A percentile compares a stretch with the other conserved stretches of the same genome.
Evolutionary conservation across 2,113 vertebrate genomes (phyloP).

Genomic region (Platanista minor): DNA sequence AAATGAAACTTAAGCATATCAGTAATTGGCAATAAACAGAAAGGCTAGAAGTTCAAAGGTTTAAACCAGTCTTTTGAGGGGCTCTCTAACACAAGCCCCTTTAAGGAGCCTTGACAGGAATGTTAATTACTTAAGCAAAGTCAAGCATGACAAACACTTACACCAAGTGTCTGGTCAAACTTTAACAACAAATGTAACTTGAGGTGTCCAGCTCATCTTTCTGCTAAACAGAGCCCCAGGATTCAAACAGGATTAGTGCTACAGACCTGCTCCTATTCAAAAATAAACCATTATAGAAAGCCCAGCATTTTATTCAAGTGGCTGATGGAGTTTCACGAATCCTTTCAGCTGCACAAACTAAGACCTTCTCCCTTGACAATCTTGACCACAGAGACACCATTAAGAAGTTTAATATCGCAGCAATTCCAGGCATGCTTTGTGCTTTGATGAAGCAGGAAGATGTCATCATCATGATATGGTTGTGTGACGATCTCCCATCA

Average conservation of each 20-base stretch:
- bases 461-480: not conserved
- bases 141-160: slow-evolving; percentile 57
- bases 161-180: slow-evolving; percentile 62
- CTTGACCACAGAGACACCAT: not conserved
- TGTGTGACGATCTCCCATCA: not conserved
- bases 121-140: slow-evolving; percentile 68
- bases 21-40: slow-evolving; percentile 42
- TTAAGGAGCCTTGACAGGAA: slow-evolving; percentile 54
- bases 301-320: slow-evolving; percentile 38
- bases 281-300: slow-evolving; percentile 69
- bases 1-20: slow-evolving; percentile 57
- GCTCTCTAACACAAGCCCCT: slow-evolving; percentile 33
- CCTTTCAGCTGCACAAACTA: slow-evolving; percentile 58
- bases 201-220: slow-evolving; percentile 71
- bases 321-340: not conserved
- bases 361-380: not conserved
- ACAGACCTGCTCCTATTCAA: slow-evolving; percentile 40
- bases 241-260: slow-evolving; percentile 63
- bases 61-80: slow-evolving; percentile 33
- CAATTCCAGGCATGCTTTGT: not conserved
- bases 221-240: slow-evolving; percentile 49
- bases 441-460: not conserved
- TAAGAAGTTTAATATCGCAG: not conserved
- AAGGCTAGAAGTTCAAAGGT: slow-evolving; percentile 50
- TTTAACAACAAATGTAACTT: slow-evolving; percentile 61